These are phyloP conservation scores for Bugula neritina DNA, from an alignment of 2,888 invertebrate species.

Conservation along the genomic window DNA sequence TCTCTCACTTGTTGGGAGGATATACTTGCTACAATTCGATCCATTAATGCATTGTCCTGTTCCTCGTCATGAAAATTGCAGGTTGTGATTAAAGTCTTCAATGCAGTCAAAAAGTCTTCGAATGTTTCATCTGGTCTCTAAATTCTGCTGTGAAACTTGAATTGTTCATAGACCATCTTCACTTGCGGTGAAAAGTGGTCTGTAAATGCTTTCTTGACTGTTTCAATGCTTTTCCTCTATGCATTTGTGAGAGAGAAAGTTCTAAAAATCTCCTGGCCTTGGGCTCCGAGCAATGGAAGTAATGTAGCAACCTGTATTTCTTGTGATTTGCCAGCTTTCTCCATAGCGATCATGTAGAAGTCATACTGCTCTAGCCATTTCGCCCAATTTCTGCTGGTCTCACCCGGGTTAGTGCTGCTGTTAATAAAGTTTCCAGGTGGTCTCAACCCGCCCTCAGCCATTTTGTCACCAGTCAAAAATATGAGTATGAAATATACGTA, in stretches of 20 bases:
- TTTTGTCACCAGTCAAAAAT: no score
- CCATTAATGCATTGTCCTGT: not conserved
- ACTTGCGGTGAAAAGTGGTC: not conserved
- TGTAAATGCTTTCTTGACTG: not conserved
- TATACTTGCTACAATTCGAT: not conserved
- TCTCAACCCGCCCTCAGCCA: no score
- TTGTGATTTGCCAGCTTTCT: not conserved
- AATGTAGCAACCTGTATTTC: not conserved
- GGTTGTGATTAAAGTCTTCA: not conserved
- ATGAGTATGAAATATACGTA: no score
- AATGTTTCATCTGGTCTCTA: not conserved
- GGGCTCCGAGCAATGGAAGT: not conserved
- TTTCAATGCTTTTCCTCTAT: not conserved
- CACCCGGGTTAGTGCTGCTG: not conserved
- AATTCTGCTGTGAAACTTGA: not conserved
- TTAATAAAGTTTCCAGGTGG: no score
- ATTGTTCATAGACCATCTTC: not conserved
- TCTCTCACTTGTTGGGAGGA: not conserved
- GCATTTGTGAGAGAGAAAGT: not conserved
- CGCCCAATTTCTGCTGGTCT: not conserved
- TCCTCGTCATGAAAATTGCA: not conserved
- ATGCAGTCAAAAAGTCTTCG: not conserved
- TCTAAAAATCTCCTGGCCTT: not conserved
- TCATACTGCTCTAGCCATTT: conserved; percentile 4
- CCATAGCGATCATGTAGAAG: not conserved